Evolutionary conservation across 2,797 vertebrate genomes (phyloP).

Genomic region (Loris lydekkerianus): DNA sequence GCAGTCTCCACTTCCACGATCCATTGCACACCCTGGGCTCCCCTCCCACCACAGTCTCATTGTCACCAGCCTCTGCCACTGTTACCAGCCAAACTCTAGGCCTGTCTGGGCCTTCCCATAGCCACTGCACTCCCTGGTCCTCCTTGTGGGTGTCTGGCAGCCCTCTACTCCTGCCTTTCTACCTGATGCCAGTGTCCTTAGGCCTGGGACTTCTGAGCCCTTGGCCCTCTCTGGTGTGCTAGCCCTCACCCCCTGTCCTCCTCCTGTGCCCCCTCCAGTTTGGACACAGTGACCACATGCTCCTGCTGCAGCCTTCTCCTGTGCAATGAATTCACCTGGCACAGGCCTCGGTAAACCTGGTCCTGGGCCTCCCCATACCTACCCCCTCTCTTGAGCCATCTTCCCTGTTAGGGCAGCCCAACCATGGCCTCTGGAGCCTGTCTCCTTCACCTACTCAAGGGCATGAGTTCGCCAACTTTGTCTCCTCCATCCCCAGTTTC

Average conservation of each 20-base stretch:
- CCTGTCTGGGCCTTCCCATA: not conserved
- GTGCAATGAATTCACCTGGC: fast-evolving
- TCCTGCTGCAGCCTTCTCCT: not conserved
- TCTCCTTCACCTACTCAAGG: not conserved
- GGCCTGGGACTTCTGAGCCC: not conserved
- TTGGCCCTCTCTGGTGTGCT: not conserved
- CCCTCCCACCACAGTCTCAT: not conserved
- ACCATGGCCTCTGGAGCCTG: not conserved
- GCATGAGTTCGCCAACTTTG: not conserved
- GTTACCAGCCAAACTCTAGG: not conserved
- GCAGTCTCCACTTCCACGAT: fast-evolving
- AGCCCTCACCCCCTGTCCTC: not conserved
- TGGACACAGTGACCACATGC: not conserved
- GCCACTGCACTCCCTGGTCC: not conserved
- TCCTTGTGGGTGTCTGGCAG: not conserved
- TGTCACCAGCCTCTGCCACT: not conserved
- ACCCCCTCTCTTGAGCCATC: not conserved
- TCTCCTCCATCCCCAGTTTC: fast-evolving
- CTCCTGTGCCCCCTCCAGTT: not conserved
- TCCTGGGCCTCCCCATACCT: fast-evolving
- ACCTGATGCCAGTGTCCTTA: not conserved
- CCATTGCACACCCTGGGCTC: not conserved
- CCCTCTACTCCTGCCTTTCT: not conserved
- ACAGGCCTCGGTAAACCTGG: not conserved
- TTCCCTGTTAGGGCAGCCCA: not conserved